Percentiles rank a stretch among this genome's conserved stretches.
Conservation (phyloP, 2,113 vertebrate species). For the Python bivittatus region DNA sequence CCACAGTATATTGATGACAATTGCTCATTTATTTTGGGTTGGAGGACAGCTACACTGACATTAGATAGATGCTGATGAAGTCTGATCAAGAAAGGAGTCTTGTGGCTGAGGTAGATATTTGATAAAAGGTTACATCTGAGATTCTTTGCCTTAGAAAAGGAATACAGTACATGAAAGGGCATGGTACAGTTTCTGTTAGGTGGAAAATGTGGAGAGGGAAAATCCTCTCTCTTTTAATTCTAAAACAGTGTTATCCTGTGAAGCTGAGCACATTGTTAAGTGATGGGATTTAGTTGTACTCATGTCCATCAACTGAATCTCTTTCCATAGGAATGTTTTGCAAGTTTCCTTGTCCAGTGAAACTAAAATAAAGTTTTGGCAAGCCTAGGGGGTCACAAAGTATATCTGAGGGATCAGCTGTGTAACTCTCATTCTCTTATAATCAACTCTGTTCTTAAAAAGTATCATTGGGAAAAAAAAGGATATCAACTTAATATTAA, state of each 20-base stretch:
- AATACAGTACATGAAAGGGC: neutral
- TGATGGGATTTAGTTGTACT: neutral
- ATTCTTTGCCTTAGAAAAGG: neutral
- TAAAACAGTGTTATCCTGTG: neutral
- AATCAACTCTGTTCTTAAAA: neutral
- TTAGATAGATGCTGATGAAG: neutral
- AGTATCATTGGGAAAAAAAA: neutral
- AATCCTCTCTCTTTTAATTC: neutral
- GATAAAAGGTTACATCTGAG: neutral
- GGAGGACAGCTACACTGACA: neutral
- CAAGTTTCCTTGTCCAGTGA: neutral
- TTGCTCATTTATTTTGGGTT: neutral
- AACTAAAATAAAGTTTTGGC: slow-evolving; percentile 7
- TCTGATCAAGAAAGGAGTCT: neutral
- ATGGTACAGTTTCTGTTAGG: neutral
- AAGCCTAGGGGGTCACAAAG: neutral
- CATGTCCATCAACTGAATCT: neutral
- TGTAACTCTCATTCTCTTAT: neutral
- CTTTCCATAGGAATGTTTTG: neutral
- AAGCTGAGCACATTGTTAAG: neutral
- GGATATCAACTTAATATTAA: neutral
- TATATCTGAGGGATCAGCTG: neutral
- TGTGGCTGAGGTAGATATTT: neutral
- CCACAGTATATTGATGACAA: neutral
- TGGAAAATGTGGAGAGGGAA: neutral